Base-by-base conservation (phyloP, 2,113 vertebrate species). In the Gobiocypris rarus region DNA sequence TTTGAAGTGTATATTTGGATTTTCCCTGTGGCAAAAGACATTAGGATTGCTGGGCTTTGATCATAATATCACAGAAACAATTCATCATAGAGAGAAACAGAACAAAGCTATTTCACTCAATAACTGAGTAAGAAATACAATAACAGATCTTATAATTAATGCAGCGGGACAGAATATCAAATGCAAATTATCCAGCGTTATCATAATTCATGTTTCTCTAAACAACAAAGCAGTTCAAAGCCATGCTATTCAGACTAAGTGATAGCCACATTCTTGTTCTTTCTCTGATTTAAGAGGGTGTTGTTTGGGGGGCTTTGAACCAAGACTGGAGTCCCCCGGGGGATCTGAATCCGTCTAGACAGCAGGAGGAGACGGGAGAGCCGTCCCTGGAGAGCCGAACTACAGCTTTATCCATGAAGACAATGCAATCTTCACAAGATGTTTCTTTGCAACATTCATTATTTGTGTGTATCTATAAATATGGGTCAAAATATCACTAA, bases 201-300 rank as follows among this genome's bases (percentile, higher is more conserved):
- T 65, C 24, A 48, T 63, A 79, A 63, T 63, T 79, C 76, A 63
- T 79, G 73, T 75, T 26, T 75, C 13, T 67, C 78, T 28, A 50
- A 50, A 50, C 26, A 80, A 80, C 78, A 80, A 50, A 65, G 58
- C 77, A 52, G 73, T 52, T 50, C 17, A 75, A 75, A 75, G 41
- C 71, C 11, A 58, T 19, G 14, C 56, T 54, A 5, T 54, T 54
- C 74, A 34, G 17, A 75, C 48, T 75, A 24, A 24, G 52, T n/a
- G 54, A 78, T 59, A 19, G 34, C 38, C 50, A 24, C 73, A 84
- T 81, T 84, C 54, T 78, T 73, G 82, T 77, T 82, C 77, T 63
- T 79, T 50, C 41, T 63, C 14, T 3, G 52, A 81, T 38, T 41
- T 56, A 76, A 58, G 63, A 70, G 45, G 17, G 38, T 43, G 38